These are phyloP conservation scores for Sericinus montela DNA, from an alignment of 2,888 invertebrate genomes.

Conservation along the genomic window DNA sequence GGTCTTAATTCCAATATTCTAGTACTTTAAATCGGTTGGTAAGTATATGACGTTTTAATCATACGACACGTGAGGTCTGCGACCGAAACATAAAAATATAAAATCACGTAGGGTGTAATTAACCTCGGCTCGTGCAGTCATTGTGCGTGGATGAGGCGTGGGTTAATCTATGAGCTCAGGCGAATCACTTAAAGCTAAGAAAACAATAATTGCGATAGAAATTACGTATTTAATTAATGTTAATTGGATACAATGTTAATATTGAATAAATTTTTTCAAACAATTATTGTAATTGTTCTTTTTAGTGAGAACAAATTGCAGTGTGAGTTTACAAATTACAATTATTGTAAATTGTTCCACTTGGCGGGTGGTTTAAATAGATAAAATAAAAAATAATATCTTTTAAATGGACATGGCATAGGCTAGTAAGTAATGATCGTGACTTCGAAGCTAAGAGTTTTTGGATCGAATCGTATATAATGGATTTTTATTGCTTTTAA, in stretches of 20 bases:
- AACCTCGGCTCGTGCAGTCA: conserved; percentile 26
- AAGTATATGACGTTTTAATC: conserved; percentile 1
- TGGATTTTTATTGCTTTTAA: too few relatives aligned
- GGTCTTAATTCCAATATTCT: not conserved
- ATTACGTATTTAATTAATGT: too few relatives aligned
- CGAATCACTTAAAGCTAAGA: conserved; percentile 17
- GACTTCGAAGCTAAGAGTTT: too few relatives aligned
- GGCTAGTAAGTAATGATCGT: too few relatives aligned
- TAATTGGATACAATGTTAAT: too few relatives aligned
- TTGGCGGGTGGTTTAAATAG: too few relatives aligned
- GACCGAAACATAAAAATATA: conserved; percentile 2
- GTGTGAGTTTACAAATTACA: not conserved
- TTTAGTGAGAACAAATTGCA: not conserved
- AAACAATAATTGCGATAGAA: not conserved
- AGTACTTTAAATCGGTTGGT: not conserved
- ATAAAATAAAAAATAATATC: too few relatives aligned
- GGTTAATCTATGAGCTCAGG: conserved; percentile 4
- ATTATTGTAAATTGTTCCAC: too few relatives aligned
- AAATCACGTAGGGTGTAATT: conserved; percentile 22
- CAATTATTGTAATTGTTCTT: too few relatives aligned
- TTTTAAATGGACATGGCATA: too few relatives aligned
- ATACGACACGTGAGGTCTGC: conserved; percentile 9
- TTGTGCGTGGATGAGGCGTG: conserved; percentile 18
- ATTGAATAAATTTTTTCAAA: too few relatives aligned
- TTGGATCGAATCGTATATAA: too few relatives aligned